Evolutionary conservation across 2,113 vertebrate genomes (phyloP), one percentile per base, ranked within the genome.

Genomic region (Silurus asotus): DNA sequence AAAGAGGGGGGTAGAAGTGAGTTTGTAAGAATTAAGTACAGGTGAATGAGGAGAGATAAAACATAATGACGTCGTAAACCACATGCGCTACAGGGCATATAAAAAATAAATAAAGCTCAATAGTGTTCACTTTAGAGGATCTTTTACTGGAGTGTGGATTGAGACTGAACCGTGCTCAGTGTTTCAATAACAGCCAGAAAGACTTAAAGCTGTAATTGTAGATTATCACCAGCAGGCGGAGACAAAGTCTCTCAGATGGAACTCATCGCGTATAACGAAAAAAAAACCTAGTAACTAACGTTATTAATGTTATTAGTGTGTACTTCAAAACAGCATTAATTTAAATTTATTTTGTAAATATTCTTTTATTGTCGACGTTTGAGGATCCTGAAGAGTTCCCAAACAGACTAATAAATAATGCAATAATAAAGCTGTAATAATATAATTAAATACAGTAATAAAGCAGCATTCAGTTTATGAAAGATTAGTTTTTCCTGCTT

Each of bases 181-280:
- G 37, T 37, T 9, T n/a, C 9, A 65, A 48, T 91, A 76, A 88
- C 89, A 70, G 14, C 17, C 6, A 70, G 64, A 67, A n/a, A 67
- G 0, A 6, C 11, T 67, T 5, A 13, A 13, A 51, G 48, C 72
- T 75, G 70, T 74, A 74, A 17, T 48, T 37, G 28, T 19, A 17
- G 69, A 45, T 70, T 45, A 37, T 70, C 28, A 37, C 28, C 13
- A 45, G 67, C 67, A 70, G 67, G 25, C 15, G 28, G 67, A 48
- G 8, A 49, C 37, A 48, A 17, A 20, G 70, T 49, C 8, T 49
- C 37, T 49, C 8, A 8, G 69, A 37, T 37, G 37, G 37, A 37
- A 37, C 37, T 37, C 37, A 37, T 37, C 37, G 37, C 3, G 2
- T 2, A 37, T 37, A 37, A 37, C 37, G 37, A 37, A 37, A 37